phyloP scores from a whole-genome alignment of 2,888 invertebrate genomes.

The Phymatocera aterrima region DNA sequence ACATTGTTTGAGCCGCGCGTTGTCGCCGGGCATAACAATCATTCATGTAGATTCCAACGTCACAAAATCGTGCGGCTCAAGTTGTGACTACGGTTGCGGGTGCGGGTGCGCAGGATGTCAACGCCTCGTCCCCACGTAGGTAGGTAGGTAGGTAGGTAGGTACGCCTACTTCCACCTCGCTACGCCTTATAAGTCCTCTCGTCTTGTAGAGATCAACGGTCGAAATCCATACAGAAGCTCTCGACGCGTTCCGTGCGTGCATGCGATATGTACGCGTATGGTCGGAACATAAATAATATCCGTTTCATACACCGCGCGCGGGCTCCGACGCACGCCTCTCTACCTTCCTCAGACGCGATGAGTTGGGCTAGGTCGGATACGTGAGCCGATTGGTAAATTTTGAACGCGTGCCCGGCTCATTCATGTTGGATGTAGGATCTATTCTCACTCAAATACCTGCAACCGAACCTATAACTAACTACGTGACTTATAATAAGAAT shows the following conservation, averaged over 20 bases:
- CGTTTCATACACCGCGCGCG: neutral
- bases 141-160: no score
- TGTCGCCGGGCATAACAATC: conserved; percentile 12
- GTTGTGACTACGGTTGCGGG: no score
- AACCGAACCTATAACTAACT: conserved; percentile 8
- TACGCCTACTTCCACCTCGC: neutral
- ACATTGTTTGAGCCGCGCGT: conserved; percentile 9
- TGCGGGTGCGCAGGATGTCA: neutral
- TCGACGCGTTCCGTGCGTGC: neutral
- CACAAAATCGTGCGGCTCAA: neutral
- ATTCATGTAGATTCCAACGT: conserved; percentile 10
- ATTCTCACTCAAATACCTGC: neutral
- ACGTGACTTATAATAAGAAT: conserved; percentile 59
- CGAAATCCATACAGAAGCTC: conserved; percentile 37
- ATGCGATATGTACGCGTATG: neutral
- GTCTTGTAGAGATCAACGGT: neutral
- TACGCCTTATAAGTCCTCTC: no score
- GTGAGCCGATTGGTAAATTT: conserved; percentile 20
- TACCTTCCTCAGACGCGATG: neutral
- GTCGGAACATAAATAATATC: conserved; percentile 20
- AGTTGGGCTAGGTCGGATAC: conserved; percentile 30
- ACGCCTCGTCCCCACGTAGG: neutral
- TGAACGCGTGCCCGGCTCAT: conserved; percentile 38
- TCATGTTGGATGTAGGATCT: no score
- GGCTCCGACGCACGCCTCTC: neutral